These are phyloP conservation scores for Platysteira castanea DNA, from an alignment of 2,113 vertebrate genomes.

Conservation along the genomic window DNA sequence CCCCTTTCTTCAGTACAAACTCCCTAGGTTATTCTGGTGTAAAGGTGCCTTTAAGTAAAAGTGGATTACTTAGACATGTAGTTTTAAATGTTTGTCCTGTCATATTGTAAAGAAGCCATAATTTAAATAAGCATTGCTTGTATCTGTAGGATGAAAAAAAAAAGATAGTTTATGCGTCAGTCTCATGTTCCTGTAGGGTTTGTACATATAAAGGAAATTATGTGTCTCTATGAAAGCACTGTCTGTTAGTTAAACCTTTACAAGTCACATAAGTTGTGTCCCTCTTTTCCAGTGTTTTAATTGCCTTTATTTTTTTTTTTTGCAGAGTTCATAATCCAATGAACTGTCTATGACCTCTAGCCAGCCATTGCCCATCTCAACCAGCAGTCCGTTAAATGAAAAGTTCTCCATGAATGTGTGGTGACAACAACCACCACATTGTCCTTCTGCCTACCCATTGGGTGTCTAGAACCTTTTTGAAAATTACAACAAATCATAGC, in stretches of 20 bases:
- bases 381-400: background rate
- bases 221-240: background rate
- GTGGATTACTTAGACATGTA: background rate
- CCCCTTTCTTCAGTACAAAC: background rate
- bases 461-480: background rate
- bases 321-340: background rate
- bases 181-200: background rate
- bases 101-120: background rate
- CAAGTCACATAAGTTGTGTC: background rate
- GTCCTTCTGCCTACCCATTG: background rate
- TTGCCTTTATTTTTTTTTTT: background rate
- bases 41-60: background rate
- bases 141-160: background rate
- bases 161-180: background rate
- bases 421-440: background rate
- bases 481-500: background rate
- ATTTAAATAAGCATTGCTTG: background rate
- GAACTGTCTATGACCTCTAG: background rate
- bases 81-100: background rate
- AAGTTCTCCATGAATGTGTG: rapidly evolving
- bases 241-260: background rate
- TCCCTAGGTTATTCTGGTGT: background rate
- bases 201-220: background rate
- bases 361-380: background rate
- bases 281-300: background rate